Base-by-base conservation (phyloP, 2,797 vertebrate species). In the Falco naumanni region DNA sequence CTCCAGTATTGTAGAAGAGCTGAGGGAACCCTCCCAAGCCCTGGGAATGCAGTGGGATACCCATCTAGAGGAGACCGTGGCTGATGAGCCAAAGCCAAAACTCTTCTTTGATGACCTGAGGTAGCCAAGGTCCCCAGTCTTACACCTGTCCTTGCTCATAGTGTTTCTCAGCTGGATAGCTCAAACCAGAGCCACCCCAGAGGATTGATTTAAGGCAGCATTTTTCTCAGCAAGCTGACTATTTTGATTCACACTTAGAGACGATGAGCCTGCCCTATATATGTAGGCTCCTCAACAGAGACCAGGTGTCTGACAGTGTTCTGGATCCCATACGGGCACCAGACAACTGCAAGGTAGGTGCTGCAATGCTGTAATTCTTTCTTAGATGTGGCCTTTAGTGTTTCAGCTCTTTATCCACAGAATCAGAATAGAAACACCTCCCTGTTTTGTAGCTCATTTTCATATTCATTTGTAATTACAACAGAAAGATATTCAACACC, bases 351-450 rank as follows among this genome's bases (percentile, higher is more conserved):
- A 84, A 97, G 94, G 63, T 84, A 94, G 83, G 66, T 90, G 91
- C 84, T 93, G 81, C 74, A 89, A 78, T 60, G 87, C 66, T 92
- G 50, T 93, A 92, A 89, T 96, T 89, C 88, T 94, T 96, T 90
- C 95, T 96, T 94, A 95, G 86, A 80, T 89, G 89, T 96, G 95
- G 89, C 92, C 91, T 96, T 96, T 92, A 92, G 64, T 79, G 56
- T 79, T 92, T 94, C 92, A 92, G 82, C 71, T 94, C 87, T 84
- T 87, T 89, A 94, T 93, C 87, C 95, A 91, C 21, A 76, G 92
- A 84, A 92, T 47, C 20, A 45, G 87, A 66, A 96, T 90, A 79
- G 95, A 95, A 96, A 78, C 75, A 72, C 63, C 92, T 95, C 63
- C 50, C 50, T 93, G 78, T 78, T 96, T 89, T 84, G 84, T 68